Conservation (phyloP, 2,797 vertebrate genomes). For the Argya squamiceps region DNA sequence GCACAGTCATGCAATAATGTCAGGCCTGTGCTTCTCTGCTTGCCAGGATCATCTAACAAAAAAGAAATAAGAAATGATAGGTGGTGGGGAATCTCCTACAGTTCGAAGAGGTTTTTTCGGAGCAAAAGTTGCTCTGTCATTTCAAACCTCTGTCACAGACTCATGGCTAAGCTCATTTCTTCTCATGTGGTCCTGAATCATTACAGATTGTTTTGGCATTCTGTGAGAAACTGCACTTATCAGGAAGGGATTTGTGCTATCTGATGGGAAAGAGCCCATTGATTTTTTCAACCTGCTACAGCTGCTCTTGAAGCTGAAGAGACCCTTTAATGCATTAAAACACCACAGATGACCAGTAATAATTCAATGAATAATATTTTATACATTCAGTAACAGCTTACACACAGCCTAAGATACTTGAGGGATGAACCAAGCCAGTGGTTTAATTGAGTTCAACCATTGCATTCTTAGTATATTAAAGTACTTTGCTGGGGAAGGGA, state of each 20-base stretch:
- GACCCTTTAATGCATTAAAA: neutral
- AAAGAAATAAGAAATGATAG: neutral
- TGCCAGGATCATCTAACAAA: neutral
- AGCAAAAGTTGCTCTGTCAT: neutral
- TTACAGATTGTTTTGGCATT: neutral
- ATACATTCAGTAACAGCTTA: neutral
- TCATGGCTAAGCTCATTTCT: neutral
- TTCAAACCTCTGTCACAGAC: neutral
- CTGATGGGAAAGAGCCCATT: neutral
- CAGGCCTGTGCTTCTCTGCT: neutral
- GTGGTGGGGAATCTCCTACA: neutral
- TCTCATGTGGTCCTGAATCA: neutral
- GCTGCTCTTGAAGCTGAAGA: neutral
- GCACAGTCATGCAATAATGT: neutral
- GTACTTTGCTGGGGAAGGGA: neutral
- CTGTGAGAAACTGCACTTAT: neutral
- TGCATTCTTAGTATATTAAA: neutral
- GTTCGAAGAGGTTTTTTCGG: neutral
- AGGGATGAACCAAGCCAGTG: neutral
- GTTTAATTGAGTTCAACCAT: neutral
- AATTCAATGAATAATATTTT: neutral
- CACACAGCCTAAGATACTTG: neutral
- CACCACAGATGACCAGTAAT: neutral
- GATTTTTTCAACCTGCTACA: neutral
- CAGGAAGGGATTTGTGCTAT: neutral